These are phyloP conservation scores for Aphaenogaster floridana DNA, from an alignment of 1,140 invertebrate genomes.

Conservation along the genomic window DNA sequence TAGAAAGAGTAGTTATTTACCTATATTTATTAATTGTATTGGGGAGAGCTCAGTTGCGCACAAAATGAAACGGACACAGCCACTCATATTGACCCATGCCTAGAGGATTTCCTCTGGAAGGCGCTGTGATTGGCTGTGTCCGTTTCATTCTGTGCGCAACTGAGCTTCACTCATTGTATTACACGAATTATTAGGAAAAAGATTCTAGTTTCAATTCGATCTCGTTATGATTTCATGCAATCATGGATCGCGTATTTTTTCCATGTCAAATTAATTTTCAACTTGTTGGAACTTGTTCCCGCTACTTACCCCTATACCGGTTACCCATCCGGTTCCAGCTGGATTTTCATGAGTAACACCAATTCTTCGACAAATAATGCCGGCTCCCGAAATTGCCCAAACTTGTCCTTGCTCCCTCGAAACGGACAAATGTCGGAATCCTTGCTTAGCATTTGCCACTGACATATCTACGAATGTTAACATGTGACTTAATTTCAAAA, in stretches of 20 bases:
- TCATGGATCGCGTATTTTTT: neutral
- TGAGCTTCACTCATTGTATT: too few species aligned
- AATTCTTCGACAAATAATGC: slow-evolving; percentile 91
- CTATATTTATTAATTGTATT: neutral
- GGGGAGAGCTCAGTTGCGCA: too few species aligned
- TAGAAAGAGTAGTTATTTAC: neutral
- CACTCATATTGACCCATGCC: too few species aligned
- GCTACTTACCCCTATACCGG: slow-evolving; percentile 89
- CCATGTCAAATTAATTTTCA: neutral
- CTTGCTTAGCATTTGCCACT: slow-evolving; percentile 84
- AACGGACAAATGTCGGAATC: slow-evolving; percentile 90
- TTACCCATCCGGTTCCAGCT: slow-evolving; percentile 92
- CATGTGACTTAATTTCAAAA: neutral
- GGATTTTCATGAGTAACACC: slow-evolving; percentile 91
- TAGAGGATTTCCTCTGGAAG: too few species aligned
- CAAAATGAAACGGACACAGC: too few species aligned
- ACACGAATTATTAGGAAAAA: neutral
- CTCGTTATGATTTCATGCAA: neutral
- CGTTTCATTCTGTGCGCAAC: too few species aligned
- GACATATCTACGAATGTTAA: slow-evolving; percentile 79
- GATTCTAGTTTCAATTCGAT: neutral
- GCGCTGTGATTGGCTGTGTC: too few species aligned
- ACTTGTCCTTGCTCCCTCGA: slow-evolving; percentile 88
- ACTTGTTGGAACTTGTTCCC: slow-evolving; percentile 3
- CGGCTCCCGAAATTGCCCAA: slow-evolving; percentile 92